These are phyloP conservation scores for Potorous gilbertii DNA, from an alignment of 2,797 vertebrate genomes.

Conservation along the genomic window DNA sequence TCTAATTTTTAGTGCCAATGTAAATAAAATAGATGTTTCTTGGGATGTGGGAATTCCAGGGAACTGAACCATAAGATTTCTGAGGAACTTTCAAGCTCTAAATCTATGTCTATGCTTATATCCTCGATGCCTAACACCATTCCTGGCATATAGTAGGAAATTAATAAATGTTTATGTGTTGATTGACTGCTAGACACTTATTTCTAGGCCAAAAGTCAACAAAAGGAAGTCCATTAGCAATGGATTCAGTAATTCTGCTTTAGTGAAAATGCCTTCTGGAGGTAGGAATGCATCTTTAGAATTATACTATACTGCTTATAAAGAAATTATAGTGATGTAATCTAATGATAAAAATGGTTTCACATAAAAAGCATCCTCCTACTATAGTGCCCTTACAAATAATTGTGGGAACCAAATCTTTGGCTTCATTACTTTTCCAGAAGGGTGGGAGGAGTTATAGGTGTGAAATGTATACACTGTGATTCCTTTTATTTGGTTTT, in stretches of 20 bases:
- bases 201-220: background rate
- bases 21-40: background rate
- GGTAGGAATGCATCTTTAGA: background rate
- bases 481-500: background rate
- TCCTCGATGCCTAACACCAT: background rate
- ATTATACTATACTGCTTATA: background rate
- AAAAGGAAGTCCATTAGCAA: background rate
- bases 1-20: background rate
- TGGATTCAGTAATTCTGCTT: background rate
- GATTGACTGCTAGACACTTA: background rate
- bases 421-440: background rate
- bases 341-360: background rate
- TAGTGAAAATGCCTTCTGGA: background rate
- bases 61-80: background rate
- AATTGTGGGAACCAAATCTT: background rate
- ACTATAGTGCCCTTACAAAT: background rate
- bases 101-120: background rate
- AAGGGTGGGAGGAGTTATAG: background rate
- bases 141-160: background rate
- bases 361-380: background rate
- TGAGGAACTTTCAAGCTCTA: background rate
- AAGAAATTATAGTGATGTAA: background rate
- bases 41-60: background rate
- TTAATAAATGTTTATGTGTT: background rate
- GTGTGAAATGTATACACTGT: background rate